These are phyloP conservation scores for Palythoa grandiflora DNA, from an alignment of 92 coral and sea anemone species.

Conservation along the genomic window DNA sequence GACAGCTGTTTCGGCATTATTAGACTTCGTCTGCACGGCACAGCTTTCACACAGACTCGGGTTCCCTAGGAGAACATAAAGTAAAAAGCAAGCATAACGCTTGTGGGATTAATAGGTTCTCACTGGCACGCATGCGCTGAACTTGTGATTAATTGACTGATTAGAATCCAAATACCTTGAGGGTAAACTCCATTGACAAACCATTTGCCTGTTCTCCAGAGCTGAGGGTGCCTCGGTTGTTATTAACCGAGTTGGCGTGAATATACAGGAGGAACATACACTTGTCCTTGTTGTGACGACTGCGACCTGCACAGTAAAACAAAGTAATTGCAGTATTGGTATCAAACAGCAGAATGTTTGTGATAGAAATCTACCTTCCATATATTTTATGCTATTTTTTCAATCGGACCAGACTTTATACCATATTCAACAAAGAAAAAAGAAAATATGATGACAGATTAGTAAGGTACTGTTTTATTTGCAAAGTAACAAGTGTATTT, in stretches of 20 bases:
- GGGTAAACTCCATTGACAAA: conserved; percentile 87
- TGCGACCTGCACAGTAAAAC: conserved; percentile 66
- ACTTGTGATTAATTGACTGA: neutral
- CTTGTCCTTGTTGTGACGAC: conserved; percentile 88
- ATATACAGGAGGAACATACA: conserved; percentile 95
- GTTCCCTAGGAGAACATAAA: neutral
- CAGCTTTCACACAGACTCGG: neutral
- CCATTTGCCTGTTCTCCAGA: conserved; percentile 78
- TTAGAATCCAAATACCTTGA: conserved; percentile 70
- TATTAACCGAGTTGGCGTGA: conserved; percentile 91
- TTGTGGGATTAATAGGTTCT: too few relatives aligned
- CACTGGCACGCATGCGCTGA: too few relatives aligned
- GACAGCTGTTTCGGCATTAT: too few relatives aligned
- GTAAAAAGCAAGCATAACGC: too few relatives aligned
- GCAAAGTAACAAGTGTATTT: too few relatives aligned
- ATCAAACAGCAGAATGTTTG: neutral
- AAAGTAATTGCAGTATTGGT: neutral
- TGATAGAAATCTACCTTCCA: too few relatives aligned
- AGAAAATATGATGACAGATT: too few relatives aligned
- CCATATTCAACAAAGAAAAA: too few relatives aligned
- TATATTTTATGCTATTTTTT: too few relatives aligned
- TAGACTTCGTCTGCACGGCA: too few relatives aligned
- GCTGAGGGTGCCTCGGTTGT: conserved; percentile 76
- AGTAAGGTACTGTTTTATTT: too few relatives aligned
- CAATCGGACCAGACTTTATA: too few relatives aligned